Percentiles rank a stretch among this genome's conserved stretches.
Conservation (phyloP, 92 coral and sea anemone species). For the Palythoa caribaeorum region DNA sequence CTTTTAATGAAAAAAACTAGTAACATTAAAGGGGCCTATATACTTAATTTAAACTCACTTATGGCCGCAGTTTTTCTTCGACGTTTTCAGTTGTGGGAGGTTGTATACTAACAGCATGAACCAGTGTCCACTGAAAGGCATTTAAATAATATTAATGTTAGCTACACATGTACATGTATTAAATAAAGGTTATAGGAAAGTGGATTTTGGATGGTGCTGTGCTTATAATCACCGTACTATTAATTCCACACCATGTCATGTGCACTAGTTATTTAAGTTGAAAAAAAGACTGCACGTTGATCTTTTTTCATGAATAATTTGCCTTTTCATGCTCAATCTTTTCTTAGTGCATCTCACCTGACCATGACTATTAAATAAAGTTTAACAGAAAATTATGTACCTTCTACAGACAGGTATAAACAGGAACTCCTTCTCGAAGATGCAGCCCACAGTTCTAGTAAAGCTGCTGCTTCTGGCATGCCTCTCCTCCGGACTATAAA, state of each 20-base stretch:
- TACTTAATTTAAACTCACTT: slow-evolving; percentile 15
- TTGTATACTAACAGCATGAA: slow-evolving; percentile 36
- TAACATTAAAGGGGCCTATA: neutral
- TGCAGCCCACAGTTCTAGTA: slow-evolving; percentile 50
- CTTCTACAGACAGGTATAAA: slow-evolving; percentile 63
- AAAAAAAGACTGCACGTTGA: slow-evolving; percentile 14
- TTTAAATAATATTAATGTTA: slow-evolving; percentile 4
- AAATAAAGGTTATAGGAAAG: neutral
- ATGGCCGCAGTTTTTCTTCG: neutral
- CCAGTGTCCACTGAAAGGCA: slow-evolving; percentile 39
- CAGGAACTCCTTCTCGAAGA: slow-evolving; percentile 54
- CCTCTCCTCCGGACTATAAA: slow-evolving; percentile 39
- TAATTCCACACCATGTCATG: too few species aligned
- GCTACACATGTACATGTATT: slow-evolving; percentile 11
- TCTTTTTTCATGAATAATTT: neutral
- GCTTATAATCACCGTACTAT: slow-evolving; percentile 4
- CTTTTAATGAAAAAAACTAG: neutral
- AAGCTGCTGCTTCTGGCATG: slow-evolving; percentile 49
- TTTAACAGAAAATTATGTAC: slow-evolving; percentile 14
- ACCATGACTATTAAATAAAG: neutral
- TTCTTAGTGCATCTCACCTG: neutral
- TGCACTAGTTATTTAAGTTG: neutral
- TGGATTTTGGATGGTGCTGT: neutral
- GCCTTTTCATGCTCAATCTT: neutral
- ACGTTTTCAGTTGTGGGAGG: neutral